A percentile compares a stretch with the other conserved stretches of the same genome.
phyloP scores from a whole-genome alignment of 2,113 vertebrate species.

The Archilochus colubris region DNA sequence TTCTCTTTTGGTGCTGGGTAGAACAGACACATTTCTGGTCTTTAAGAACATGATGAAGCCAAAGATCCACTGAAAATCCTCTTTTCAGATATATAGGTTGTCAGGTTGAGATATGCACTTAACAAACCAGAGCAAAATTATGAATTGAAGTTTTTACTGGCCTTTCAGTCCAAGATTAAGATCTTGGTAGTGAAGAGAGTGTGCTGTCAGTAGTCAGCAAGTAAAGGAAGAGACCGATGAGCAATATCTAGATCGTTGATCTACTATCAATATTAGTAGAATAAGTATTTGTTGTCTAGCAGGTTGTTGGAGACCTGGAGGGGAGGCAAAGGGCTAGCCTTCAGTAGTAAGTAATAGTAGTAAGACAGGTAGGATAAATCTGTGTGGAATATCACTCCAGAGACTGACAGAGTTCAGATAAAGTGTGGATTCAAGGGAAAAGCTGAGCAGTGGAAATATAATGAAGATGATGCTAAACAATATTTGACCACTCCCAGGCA shows the following conservation, averaged over 20 bases:
- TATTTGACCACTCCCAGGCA: not conserved
- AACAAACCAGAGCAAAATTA: not conserved
- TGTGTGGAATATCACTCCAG: not conserved
- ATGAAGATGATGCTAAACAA: not conserved
- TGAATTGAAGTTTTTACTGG: not conserved
- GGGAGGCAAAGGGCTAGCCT: not conserved
- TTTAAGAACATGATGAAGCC: not conserved
- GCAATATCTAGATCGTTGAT: not conserved
- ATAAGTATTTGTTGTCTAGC: rapidly evolving
- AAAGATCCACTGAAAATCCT: not conserved
- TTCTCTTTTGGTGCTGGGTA: not conserved
- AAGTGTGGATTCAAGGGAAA: not conserved
- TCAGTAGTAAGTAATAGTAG: not conserved
- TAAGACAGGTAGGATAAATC: not conserved
- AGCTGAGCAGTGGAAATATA: not conserved
- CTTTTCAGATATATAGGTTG: not conserved
- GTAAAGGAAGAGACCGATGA: not conserved
- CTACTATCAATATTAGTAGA: not conserved
- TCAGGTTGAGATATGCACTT: not conserved
- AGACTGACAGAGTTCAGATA: not conserved
- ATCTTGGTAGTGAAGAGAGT: not conserved
- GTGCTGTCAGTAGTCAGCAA: not conserved
- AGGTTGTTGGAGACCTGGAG: not conserved
- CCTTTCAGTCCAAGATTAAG: not conserved
- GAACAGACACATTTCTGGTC: not conserved